These are phyloP conservation scores for Gymnoscopelus braueri DNA, from an alignment of 2,797 vertebrate species.

Conservation along the genomic window DNA sequence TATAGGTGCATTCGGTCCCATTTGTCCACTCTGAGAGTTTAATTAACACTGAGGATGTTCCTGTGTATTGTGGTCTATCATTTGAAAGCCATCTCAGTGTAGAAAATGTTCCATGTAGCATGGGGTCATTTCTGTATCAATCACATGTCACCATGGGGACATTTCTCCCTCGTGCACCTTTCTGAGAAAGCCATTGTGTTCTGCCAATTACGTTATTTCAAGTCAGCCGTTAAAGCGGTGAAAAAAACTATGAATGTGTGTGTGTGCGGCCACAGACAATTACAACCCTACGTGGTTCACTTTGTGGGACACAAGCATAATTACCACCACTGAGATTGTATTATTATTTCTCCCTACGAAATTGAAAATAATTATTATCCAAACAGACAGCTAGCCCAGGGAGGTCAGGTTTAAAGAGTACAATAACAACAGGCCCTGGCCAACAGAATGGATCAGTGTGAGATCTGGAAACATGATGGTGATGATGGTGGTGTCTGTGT, in stretches of 20 bases:
- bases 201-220: conserved; percentile 67
- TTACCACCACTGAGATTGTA: not conserved
- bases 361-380: not conserved
- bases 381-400: not conserved
- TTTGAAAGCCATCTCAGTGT: conserved; percentile 42
- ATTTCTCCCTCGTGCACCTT: conserved; percentile 43
- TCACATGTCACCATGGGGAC: conserved; percentile 67
- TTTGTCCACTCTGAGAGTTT: too few species aligned
- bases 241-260: conserved; percentile 39
- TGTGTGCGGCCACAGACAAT: conserved; percentile 3
- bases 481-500: not conserved
- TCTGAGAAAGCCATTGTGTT: conserved; percentile 50
- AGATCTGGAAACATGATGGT: conserved; percentile 5
- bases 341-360: not conserved
- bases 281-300: conserved; percentile 8
- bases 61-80: conserved; percentile 33
- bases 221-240: conserved; percentile 53
- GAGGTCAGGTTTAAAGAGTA: too few species aligned
- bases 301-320: not conserved
- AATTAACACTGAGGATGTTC: conserved; percentile 1
- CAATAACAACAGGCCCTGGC: conserved; percentile 25
- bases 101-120: conserved; percentile 50
- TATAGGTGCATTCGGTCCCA: too few species aligned
- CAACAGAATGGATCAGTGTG: conserved; percentile 25
- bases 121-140: conserved; percentile 64